These are phyloP conservation scores for Pseudolycoriella hygida DNA, from an alignment of 2,888 invertebrate species.

Conservation along the genomic window DNA sequence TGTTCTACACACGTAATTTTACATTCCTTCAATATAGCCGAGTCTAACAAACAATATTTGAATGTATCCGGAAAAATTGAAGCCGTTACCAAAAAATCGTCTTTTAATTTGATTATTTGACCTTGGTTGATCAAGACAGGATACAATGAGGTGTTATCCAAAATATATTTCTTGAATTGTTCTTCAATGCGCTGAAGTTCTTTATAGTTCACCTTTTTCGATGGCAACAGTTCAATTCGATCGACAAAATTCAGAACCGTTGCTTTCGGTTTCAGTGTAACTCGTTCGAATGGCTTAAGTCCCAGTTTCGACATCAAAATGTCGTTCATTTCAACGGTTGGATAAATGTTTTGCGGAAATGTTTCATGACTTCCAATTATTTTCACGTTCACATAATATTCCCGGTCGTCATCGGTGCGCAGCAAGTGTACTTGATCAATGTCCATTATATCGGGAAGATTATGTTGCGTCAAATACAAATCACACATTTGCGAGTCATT, in stretches of 20 bases:
- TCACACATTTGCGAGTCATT: conserved; percentile 23
- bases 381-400: conserved; percentile 15
- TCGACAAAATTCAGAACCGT: conserved; percentile 26
- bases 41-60: conserved; percentile 27
- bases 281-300: conserved; percentile 23
- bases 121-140: conserved; percentile 26
- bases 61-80: conserved; percentile 27
- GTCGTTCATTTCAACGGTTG: conserved; percentile 25
- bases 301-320: conserved; percentile 24
- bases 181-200: conserved; percentile 20
- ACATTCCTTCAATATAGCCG: conserved; percentile 25
- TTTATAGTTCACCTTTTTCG: conserved; percentile 22
- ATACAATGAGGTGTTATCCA: conserved; percentile 20
- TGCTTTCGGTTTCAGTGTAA: conserved; percentile 22
- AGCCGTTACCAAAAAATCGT: conserved; percentile 21
- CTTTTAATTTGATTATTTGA: conserved; percentile 25
- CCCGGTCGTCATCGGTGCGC: conserved; percentile 15
- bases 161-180: conserved; percentile 25
- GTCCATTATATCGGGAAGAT: conserved; percentile 25
- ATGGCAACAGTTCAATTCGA: conserved; percentile 25
- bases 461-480: conserved; percentile 23
- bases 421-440: conserved; percentile 22
- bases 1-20: conserved; percentile 26
- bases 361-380: conserved; percentile 17
- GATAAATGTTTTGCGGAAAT: conserved; percentile 22